Evolutionary conservation across 2,888 invertebrate genomes (phyloP).

Genomic region (Drosophila nigritarsus): DNA sequence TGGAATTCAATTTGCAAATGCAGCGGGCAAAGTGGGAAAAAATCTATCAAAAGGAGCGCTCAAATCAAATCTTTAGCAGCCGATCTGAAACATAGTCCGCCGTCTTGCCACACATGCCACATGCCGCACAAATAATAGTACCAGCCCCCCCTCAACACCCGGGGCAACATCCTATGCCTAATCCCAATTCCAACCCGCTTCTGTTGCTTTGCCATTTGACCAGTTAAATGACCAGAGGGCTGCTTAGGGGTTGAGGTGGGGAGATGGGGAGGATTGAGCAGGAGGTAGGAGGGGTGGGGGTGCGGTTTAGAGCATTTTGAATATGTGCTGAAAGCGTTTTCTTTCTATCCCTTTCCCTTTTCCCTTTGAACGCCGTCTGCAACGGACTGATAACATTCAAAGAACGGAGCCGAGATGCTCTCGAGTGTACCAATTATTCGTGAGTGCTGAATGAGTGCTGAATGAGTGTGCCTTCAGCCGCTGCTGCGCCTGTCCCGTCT

Average conservation of each 20-base stretch:
- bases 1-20: slow-evolving; percentile 80
- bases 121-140: slow-evolving; percentile 52
- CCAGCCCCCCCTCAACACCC: slow-evolving; percentile 31
- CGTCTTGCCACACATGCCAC: slow-evolving; percentile 40
- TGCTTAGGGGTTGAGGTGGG: neutral
- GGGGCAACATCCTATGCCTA: slow-evolving; percentile 26
- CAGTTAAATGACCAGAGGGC: slow-evolving; percentile 64
- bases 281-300: neutral
- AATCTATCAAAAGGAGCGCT: slow-evolving; percentile 73
- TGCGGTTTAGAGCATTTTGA: slow-evolving; percentile 60
- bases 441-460: slow-evolving; percentile 57
- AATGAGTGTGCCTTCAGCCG: slow-evolving; percentile 7
- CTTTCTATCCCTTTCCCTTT: slow-evolving; percentile 4
- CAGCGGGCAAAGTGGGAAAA: slow-evolving; percentile 43
- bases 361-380: slow-evolving; percentile 56
- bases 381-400: slow-evolving; percentile 76
- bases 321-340: slow-evolving; percentile 61
- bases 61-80: slow-evolving; percentile 74
- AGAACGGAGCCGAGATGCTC: slow-evolving; percentile 36
- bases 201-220: slow-evolving; percentile 47
- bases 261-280: neutral
- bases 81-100: slow-evolving; percentile 56
- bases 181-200: slow-evolving; percentile 50
- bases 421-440: slow-evolving; percentile 70
- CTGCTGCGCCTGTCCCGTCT: slow-evolving; percentile 5